Evolutionary conservation across 2,888 invertebrate species (phyloP).

Genomic region (Tillus elongatus): DNA sequence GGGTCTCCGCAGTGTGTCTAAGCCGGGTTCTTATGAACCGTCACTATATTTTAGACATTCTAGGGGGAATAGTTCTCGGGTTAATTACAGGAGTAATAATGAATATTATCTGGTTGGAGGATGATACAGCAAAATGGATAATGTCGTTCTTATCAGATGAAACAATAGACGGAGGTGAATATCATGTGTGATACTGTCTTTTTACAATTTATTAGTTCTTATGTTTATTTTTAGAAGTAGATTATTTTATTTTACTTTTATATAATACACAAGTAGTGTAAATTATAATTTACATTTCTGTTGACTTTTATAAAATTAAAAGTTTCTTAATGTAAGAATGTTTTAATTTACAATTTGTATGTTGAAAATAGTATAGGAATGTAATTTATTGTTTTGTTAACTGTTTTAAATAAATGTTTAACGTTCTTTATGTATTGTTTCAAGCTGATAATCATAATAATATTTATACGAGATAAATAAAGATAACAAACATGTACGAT

Average conservation of each 20-base stretch:
- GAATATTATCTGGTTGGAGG: constrained; percentile 59
- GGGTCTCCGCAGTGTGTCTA: constrained; percentile 64
- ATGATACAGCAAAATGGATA: constrained; percentile 50
- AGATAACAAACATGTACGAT: no score
- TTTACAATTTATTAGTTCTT: not conserved
- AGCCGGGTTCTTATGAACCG: constrained; percentile 76
- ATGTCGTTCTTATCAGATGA: constrained; percentile 58
- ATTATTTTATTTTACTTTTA: constrained; percentile 1
- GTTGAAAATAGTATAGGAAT: no score
- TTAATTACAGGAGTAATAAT: constrained; percentile 58
- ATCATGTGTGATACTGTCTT: constrained; percentile 47
- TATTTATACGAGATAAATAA: no score
- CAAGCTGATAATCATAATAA: no score
- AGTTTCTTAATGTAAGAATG: no score
- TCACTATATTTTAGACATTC: constrained; percentile 80
- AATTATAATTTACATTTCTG: no score
- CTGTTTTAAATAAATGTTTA: no score
- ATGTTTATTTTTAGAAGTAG: not conserved
- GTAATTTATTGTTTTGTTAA: no score
- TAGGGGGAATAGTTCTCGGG: constrained; percentile 67
- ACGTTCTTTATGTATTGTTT: no score
- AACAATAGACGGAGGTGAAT: constrained; percentile 59
- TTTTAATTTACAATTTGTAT: no score
- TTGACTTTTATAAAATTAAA: no score
- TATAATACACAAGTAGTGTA: no score